Evolutionary conservation across 2,797 vertebrate genomes (phyloP), one percentile per base, ranked within the genome.

Genomic region (Rhodeus uyekii): DNA sequence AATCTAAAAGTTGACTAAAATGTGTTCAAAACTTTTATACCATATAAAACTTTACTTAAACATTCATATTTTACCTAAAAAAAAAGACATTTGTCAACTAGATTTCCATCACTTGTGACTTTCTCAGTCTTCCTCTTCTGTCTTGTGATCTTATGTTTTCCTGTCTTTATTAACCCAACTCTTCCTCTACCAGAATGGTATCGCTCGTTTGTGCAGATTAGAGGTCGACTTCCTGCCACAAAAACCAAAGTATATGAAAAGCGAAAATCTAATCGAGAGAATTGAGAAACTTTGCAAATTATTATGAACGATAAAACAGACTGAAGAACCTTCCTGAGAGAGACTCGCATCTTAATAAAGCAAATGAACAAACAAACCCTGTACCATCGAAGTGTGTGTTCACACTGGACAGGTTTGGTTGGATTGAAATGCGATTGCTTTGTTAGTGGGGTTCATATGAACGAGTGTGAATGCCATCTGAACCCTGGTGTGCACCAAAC

Each of bases 151-250:
- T 50, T 0, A n/a, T 72, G 22, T 50, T 68, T 68, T 34, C 36
- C 44, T 32, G 48, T 38, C 63, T 55, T 78, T 22, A 78, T 79
- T 53, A 22, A 65, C 60, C 13, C 61, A 53, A 34, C 18, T 55
- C 36, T 69, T 69, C 36, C 48, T 27, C 71, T 74, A 24, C 32
- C 1, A 1, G 29, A 75, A 75, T 7, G 34, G n/a, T n/a, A 38
- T 14, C 0, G 24, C 55, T 32, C 22, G 24, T 29, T 42, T 58
- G 9, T 18, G 34, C 34, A 9, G 46, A 78, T 68, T 18, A 80
- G 50, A 34, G 10, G 13, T 46, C 38, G 27, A 24, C n/a, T 16
- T 73, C 42, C 68, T 72, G 29, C 34, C 42, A 48, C 39, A 73
- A 63, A n/a, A 46, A 9, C 19, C 12, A 63, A 42, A 34, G 27